A percentile compares a stretch with the other conserved stretches of the same genome.
phyloP scores from a whole-genome alignment of 2,888 invertebrate genomes.

The Ernsta delagoae region DNA sequence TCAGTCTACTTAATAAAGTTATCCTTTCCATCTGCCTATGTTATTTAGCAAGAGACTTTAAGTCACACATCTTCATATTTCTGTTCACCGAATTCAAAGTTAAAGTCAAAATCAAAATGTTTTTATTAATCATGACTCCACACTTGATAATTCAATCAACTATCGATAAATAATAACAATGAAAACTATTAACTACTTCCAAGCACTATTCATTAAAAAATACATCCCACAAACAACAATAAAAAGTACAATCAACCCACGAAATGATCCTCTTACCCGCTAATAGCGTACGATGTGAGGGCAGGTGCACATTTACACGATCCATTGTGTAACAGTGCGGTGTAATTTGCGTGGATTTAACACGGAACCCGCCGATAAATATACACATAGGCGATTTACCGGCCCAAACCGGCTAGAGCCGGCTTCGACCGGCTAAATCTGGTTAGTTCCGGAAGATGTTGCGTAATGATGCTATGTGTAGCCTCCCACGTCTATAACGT shows the following conservation, averaged over 20 bases:
- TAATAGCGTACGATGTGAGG: conserved; percentile 25
- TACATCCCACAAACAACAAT: neutral
- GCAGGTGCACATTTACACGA: conserved; percentile 30
- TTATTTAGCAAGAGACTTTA: too few relatives aligned
- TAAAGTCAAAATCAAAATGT: too few relatives aligned
- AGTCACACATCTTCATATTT: too few relatives aligned
- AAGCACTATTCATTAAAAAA: neutral
- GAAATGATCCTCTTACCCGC: conserved; percentile 15
- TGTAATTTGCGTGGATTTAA: conserved; percentile 34
- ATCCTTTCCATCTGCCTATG: too few relatives aligned
- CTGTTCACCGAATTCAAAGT: too few relatives aligned
- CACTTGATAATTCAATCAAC: too few relatives aligned
- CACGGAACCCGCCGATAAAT: conserved; percentile 41
- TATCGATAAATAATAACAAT: too few relatives aligned
- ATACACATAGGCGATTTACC: conserved; percentile 38
- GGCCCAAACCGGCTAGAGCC: conserved; percentile 24
- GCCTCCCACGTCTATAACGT: too few relatives aligned
- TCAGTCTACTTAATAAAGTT: too few relatives aligned
- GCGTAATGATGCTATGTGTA: too few relatives aligned
- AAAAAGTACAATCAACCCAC: conserved; percentile 1
- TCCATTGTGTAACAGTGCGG: conserved; percentile 25
- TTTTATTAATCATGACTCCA: too few relatives aligned
- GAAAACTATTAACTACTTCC: too few relatives aligned
- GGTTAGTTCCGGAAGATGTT: neutral
- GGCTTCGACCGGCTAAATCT: neutral